Conservation (phyloP, 1,140 invertebrate genomes). For the Coboldia fuscipes region DNA sequence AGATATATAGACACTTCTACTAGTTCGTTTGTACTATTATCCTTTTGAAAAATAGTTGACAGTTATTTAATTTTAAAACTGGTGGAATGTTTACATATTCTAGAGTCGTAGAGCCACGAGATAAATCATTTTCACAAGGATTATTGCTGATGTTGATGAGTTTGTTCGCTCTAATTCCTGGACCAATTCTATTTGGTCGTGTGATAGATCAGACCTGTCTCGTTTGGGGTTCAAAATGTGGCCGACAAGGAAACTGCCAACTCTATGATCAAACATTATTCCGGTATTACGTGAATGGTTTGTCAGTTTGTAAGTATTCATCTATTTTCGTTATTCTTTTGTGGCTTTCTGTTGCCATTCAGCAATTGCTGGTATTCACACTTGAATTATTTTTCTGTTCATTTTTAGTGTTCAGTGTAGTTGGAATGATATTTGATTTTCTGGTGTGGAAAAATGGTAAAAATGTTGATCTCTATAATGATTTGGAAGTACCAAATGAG, state of each 20-base stretch:
- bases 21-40: no score
- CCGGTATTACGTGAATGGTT: slow-evolving; percentile 30
- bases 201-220: slow-evolving; percentile 40
- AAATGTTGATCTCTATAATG: slow-evolving; percentile 31
- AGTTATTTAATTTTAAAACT: background rate
- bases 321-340: slow-evolving; percentile 1
- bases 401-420: slow-evolving; percentile 25
- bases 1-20: slow-evolving; percentile 1
- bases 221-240: slow-evolving; percentile 39
- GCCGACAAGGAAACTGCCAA: slow-evolving; percentile 36
- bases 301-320: slow-evolving; percentile 29
- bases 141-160: slow-evolving; percentile 35
- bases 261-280: slow-evolving; percentile 34
- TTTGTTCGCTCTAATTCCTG: slow-evolving; percentile 39
- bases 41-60: background rate
- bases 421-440: slow-evolving; percentile 31
- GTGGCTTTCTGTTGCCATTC: background rate
- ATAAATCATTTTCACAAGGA: slow-evolving; percentile 42
- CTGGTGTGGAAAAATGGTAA: slow-evolving; percentile 31
- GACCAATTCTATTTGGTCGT: slow-evolving; percentile 38
- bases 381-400: slow-evolving; percentile 4
- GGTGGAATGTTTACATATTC: slow-evolving; percentile 9
- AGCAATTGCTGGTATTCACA: background rate
- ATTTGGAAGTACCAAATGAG: slow-evolving; percentile 21
- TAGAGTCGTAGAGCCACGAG: slow-evolving; percentile 31